These are phyloP conservation scores for Danio kyathit DNA, from an alignment of 2,797 vertebrate species.

Conservation along the genomic window DNA sequence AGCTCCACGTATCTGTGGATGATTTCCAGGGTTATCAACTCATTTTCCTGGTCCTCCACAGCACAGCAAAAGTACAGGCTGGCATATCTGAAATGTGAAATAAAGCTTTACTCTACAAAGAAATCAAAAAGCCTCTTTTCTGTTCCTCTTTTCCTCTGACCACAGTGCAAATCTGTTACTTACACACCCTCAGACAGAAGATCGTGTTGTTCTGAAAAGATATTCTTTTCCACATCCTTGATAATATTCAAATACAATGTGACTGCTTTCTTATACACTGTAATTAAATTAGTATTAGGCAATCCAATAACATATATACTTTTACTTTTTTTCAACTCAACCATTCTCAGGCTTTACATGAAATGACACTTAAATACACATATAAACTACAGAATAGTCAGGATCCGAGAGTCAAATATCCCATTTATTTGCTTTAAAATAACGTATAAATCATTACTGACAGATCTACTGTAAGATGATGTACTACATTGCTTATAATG, in stretches of 20 bases:
- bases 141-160: neutral
- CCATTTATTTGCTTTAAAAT: neutral
- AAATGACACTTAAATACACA: neutral
- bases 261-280: neutral
- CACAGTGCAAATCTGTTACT: neutral
- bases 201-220: neutral
- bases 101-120: constrained; percentile 60
- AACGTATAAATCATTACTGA: neutral
- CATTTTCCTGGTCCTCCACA: constrained; percentile 92
- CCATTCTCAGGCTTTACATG: neutral
- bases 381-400: neutral
- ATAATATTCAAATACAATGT: neutral
- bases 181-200: neutral
- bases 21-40: constrained; percentile 92
- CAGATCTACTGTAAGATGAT: neutral
- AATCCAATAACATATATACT: neutral
- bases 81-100: constrained; percentile 80
- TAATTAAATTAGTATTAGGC: neutral
- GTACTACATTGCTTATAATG: neutral
- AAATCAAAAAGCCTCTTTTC: neutral
- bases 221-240: neutral
- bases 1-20: constrained; percentile 93
- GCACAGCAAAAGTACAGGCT: constrained; percentile 94
- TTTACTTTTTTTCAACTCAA: neutral
- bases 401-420: neutral